phyloP scores from a whole-genome alignment of 2,797 vertebrate genomes.

The Anas flavirostris region DNA sequence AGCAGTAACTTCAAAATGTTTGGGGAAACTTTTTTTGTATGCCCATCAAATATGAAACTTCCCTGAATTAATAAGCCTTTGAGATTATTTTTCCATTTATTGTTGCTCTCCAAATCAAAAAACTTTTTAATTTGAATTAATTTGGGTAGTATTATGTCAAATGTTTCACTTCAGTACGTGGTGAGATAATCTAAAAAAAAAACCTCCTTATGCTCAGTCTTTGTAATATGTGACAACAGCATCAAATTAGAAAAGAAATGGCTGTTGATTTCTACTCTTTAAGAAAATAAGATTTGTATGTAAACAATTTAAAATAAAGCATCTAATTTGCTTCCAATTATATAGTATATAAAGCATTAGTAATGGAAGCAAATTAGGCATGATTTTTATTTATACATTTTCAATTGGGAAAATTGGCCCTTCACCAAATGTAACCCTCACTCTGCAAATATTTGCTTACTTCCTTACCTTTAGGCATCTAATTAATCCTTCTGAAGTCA shows the following conservation, averaged over 20 bases:
- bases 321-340: slow-evolving; percentile 65
- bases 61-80: slow-evolving; percentile 57
- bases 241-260: slow-evolving; percentile 65
- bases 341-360: slow-evolving; percentile 46
- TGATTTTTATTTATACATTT: slow-evolving; percentile 50
- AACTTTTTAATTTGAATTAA: slow-evolving; percentile 63
- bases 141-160: slow-evolving; percentile 60
- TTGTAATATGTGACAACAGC: slow-evolving; percentile 61
- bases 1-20: slow-evolving; percentile 52
- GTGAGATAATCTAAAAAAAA: slow-evolving; percentile 54
- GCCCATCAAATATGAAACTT: slow-evolving; percentile 54
- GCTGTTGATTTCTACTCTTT: slow-evolving; percentile 64
- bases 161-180: slow-evolving; percentile 66
- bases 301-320: slow-evolving; percentile 75
- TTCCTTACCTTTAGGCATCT: slow-evolving; percentile 40
- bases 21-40: slow-evolving; percentile 63
- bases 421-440: slow-evolving; percentile 25
- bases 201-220: slow-evolving; percentile 38
- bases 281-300: slow-evolving; percentile 72
- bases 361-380: slow-evolving; percentile 43
- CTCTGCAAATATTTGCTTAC: background rate
- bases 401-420: slow-evolving; percentile 7
- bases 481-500: slow-evolving; percentile 16
- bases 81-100: slow-evolving; percentile 67
- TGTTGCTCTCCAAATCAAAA: slow-evolving; percentile 69